These are phyloP conservation scores for Hyppa rectilinea DNA, from an alignment of 2,888 invertebrate species.

Conservation along the genomic window DNA sequence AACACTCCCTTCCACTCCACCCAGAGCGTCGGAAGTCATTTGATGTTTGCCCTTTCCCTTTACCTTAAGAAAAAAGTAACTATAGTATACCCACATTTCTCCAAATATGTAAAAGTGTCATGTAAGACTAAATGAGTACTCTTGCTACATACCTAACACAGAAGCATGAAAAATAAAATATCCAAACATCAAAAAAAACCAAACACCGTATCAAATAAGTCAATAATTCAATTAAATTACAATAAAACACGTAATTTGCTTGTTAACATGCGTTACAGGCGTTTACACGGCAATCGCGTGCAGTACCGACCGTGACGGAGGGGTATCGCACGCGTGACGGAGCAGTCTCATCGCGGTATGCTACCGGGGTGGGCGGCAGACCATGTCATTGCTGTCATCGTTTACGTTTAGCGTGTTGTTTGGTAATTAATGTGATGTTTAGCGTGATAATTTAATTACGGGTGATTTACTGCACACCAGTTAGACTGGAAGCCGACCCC, in stretches of 20 bases:
- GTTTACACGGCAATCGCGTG: conserved; percentile 82
- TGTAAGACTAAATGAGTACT: background rate
- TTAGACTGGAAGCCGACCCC: too few species aligned
- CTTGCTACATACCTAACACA: background rate
- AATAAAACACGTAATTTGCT: conserved; percentile 58
- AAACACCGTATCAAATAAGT: conserved; percentile 38
- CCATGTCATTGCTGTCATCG: conserved; percentile 65
- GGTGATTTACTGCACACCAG: conserved; percentile 43
- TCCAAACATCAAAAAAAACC: conserved; percentile 9
- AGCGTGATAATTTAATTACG: background rate
- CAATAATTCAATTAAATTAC: conserved; percentile 64
- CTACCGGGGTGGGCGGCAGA: conserved; percentile 67
- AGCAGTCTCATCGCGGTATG: conserved; percentile 62
- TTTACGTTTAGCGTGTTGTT: conserved; percentile 27
- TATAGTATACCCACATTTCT: too few species aligned
- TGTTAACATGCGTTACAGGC: conserved; percentile 72
- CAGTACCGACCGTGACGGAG: conserved; percentile 80
- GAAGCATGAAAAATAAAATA: background rate
- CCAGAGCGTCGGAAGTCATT: too few species aligned
- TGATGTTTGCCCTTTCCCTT: too few species aligned
- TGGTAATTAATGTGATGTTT: conserved; percentile 22
- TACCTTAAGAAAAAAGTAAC: too few species aligned
- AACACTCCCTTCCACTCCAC: too few species aligned
- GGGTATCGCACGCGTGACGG: conserved; percentile 65
- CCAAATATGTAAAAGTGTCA: too few species aligned